These are phyloP conservation scores for Zele albiditarsus DNA, from an alignment of 2,888 invertebrate species.

Conservation along the genomic window DNA sequence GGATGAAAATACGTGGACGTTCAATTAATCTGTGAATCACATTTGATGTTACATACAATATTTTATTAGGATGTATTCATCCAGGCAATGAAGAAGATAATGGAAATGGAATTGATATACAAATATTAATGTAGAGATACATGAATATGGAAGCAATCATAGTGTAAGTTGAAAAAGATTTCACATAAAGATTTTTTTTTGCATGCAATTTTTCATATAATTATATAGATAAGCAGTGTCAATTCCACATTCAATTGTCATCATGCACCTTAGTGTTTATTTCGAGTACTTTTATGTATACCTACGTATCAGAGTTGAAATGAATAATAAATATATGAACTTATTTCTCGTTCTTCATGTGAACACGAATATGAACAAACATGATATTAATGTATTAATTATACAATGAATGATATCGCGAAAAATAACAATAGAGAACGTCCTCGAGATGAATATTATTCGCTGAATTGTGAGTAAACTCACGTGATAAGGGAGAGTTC, in stretches of 20 bases:
- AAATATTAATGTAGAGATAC: neutral
- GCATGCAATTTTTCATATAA: slow-evolving; percentile 27
- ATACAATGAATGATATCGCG: neutral
- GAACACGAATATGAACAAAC: neutral
- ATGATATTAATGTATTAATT: slow-evolving; percentile 6
- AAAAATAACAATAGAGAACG: neutral
- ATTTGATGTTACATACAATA: too few species aligned
- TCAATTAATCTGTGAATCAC: neutral
- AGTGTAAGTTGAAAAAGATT: neutral
- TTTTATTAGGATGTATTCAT: too few species aligned
- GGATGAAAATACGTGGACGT: neutral
- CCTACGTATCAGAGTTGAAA: neutral
- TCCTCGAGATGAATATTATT: slow-evolving; percentile 18
- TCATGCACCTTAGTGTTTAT: slow-evolving; percentile 19
- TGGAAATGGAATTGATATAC: neutral
- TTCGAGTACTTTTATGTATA: slow-evolving; percentile 1
- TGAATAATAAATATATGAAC: neutral
- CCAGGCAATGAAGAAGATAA: slow-evolving; percentile 4
- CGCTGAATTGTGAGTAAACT: slow-evolving; percentile 65
- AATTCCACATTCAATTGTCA: slow-evolving; percentile 22
- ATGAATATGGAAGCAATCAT: slow-evolving; percentile 7
- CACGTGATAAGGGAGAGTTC: slow-evolving; percentile 65
- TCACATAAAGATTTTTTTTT: slow-evolving; percentile 28
- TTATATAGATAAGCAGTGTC: slow-evolving; percentile 21
- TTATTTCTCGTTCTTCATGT: neutral